phyloP scores from a whole-genome alignment of 2,113 vertebrate genomes.

The Poecile atricapillus region DNA sequence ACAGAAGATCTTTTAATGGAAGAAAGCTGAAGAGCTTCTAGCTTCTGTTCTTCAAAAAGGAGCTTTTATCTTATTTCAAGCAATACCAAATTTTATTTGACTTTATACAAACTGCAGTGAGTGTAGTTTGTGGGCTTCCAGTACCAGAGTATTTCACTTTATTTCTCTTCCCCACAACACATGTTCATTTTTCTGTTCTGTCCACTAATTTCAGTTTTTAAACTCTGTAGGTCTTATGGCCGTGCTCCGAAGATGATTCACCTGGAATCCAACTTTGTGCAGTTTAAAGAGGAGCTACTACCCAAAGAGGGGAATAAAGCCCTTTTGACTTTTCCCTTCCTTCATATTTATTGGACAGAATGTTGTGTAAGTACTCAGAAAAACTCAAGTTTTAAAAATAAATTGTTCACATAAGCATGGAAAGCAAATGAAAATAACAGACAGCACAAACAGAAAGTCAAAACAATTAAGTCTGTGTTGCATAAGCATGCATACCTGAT shows the following conservation, averaged over 20 bases:
- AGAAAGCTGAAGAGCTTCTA: background rate
- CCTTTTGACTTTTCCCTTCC: conserved; percentile 96
- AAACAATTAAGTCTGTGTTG: background rate
- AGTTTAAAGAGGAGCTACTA: conserved; percentile 97
- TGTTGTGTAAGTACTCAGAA: conserved; percentile 88
- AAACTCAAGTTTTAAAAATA: background rate
- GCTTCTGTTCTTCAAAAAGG: background rate
- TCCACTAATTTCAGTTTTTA: background rate
- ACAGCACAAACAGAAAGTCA: background rate
- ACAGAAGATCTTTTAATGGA: background rate
- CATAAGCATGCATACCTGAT: background rate
- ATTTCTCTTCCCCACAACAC: background rate
- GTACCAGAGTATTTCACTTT: background rate
- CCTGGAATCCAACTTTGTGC: conserved; percentile 98
- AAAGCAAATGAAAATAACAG: background rate
- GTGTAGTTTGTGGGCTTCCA: background rate
- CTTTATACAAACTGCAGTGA: background rate
- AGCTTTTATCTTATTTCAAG: background rate
- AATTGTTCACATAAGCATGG: background rate
- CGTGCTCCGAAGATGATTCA: conserved; percentile 99
- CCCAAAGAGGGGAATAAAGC: conserved; percentile 97
- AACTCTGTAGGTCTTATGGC: conserved; percentile 86
- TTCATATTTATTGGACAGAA: conserved; percentile 98
- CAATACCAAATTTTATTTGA: background rate
- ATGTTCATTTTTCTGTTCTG: background rate